phyloP scores from a whole-genome alignment of 2,888 invertebrate genomes.

The Anticlea derivata region DNA sequence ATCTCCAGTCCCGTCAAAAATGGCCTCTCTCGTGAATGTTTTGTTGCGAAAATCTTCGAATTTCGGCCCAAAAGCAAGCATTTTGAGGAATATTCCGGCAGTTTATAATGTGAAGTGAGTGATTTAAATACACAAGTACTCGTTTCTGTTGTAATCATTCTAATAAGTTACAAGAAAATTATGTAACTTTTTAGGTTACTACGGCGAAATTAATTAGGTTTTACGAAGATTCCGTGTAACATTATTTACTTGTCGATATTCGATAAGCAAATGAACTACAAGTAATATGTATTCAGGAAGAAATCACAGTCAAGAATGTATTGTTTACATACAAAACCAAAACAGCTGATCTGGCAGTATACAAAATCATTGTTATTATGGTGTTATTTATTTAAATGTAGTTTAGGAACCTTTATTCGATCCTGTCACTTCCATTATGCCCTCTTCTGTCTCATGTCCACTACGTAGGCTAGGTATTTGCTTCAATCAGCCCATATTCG shows the following conservation, averaged over 20 bases:
- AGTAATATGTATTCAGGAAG: no score
- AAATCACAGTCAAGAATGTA: no score
- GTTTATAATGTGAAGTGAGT: slow-evolving; percentile 82
- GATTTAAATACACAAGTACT: slow-evolving; percentile 27
- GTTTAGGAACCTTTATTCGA: no score
- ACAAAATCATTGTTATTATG: no score
- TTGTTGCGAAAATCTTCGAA: slow-evolving; percentile 83
- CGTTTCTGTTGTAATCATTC: slow-evolving; percentile 12
- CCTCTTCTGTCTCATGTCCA: no score
- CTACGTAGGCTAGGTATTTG: no score
- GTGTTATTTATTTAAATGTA: no score
- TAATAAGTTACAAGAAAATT: slow-evolving; percentile 54
- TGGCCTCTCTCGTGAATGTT: slow-evolving; percentile 77
- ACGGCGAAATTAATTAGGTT: slow-evolving; percentile 4
- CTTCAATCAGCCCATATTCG: no score
- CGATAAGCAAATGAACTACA: no score
- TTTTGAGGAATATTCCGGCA: slow-evolving; percentile 76
- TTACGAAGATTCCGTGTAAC: not conserved
- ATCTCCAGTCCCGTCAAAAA: slow-evolving; percentile 61
- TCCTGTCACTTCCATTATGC: no score
- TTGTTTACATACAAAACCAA: slow-evolving; percentile 3
- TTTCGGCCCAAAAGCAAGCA: slow-evolving; percentile 64
- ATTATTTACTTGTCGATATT: no score
- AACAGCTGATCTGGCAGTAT: slow-evolving; percentile 3
- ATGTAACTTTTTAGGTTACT: slow-evolving; percentile 76